Percentiles rank a stretch among this genome's conserved stretches.
Evolutionary conservation across 2,888 invertebrate species (phyloP).

Genomic region (Tetramorium bicarinatum): DNA sequence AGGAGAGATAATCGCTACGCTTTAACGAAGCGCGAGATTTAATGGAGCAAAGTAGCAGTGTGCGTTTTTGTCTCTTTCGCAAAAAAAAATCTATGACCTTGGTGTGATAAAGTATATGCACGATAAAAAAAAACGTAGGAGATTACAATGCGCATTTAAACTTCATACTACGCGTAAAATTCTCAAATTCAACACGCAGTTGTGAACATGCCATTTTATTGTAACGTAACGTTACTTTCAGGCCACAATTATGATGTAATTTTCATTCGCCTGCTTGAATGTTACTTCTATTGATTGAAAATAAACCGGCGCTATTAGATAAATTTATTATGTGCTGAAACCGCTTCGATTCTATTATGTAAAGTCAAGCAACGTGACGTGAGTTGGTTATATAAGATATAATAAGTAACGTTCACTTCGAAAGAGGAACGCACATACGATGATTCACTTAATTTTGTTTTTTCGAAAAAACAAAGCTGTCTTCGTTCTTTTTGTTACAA

Average conservation of each 20-base stretch:
- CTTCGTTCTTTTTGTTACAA: background rate
- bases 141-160: background rate
- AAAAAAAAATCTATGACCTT: slow-evolving; percentile 8
- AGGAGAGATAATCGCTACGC: slow-evolving; percentile 20
- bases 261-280: background rate
- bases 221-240: background rate
- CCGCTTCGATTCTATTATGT: slow-evolving; percentile 51
- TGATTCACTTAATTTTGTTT: background rate
- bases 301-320: slow-evolving; percentile 24
- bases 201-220: background rate
- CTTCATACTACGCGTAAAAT: background rate
- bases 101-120: background rate
- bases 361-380: slow-evolving; percentile 54
- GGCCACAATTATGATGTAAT: background rate
- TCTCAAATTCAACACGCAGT: background rate
- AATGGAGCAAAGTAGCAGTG: slow-evolving; percentile 31
- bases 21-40: slow-evolving; percentile 48
- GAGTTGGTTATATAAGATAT: slow-evolving; percentile 57
- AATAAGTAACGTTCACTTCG: slow-evolving; percentile 38
- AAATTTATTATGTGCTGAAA: slow-evolving; percentile 48
- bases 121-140: background rate
- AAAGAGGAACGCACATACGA: slow-evolving; percentile 1
- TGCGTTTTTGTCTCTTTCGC: background rate
- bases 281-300: slow-evolving; percentile 31
- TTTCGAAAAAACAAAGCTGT: background rate